These are phyloP conservation scores for Micropterix aruncella DNA, from an alignment of 2,888 invertebrate genomes.

Conservation along the genomic window DNA sequence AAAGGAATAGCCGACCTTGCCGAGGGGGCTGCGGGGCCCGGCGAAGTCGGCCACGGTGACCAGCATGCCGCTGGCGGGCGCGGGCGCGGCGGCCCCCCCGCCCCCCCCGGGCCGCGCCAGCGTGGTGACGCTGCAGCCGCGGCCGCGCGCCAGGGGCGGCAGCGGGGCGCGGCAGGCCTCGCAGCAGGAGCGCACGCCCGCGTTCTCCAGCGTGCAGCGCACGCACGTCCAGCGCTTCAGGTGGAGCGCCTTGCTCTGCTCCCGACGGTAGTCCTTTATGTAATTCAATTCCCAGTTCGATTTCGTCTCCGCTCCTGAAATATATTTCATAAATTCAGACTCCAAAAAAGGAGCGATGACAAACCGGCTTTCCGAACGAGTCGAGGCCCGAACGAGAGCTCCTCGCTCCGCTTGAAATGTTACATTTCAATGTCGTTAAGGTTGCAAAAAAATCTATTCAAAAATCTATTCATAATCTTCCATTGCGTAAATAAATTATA, in stretches of 20 bases:
- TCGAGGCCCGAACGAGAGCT: not conserved
- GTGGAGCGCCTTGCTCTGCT: conserved; percentile 28
- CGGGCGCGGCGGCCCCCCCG: conserved; percentile 24
- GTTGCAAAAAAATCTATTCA: too few species aligned
- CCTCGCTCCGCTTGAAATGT: conserved; percentile 18
- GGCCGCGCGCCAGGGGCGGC: conserved; percentile 27
- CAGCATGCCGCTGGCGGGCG: conserved; percentile 41
- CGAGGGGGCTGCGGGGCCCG: conserved; percentile 23
- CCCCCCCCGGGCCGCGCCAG: conserved; percentile 29
- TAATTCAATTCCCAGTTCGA: conserved; percentile 37
- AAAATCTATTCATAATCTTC: too few species aligned
- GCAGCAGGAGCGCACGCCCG: conserved; percentile 49
- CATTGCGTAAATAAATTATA: too few species aligned
- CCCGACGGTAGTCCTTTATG: conserved; percentile 31
- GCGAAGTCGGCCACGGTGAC: conserved; percentile 52
- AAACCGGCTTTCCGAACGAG: too few species aligned
- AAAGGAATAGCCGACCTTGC: too few species aligned
- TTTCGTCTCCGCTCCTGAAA: conserved; percentile 28
- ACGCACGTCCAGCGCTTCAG: conserved; percentile 53
- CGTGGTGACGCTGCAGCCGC: conserved; percentile 27
- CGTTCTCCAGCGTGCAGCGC: conserved; percentile 64
- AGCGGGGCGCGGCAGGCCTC: conserved; percentile 63
- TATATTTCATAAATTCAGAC: too few species aligned
- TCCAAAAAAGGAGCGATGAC: too few species aligned
- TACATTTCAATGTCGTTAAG: too few species aligned